phyloP scores from a whole-genome alignment of 2,113 vertebrate species.

The Psephotus haematonotus region DNA sequence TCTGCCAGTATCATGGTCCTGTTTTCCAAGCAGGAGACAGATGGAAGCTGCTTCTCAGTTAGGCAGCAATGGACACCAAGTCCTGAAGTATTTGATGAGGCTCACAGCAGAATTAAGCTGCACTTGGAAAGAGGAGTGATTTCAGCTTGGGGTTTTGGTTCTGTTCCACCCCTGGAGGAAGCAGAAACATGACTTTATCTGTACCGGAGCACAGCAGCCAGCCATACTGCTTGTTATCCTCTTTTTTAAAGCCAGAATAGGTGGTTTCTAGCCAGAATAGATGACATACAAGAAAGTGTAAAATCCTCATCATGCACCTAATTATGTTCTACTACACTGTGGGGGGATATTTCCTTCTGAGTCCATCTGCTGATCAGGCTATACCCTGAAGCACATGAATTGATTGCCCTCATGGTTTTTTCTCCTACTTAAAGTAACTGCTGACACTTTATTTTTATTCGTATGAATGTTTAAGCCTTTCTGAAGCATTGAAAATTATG shows the following conservation, averaged over 20 bases:
- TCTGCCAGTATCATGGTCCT: neutral
- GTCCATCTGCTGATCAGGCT: constrained; percentile 52
- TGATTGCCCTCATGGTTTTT: constrained; percentile 27
- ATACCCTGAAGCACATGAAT: constrained; percentile 12
- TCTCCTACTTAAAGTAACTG: constrained; percentile 27
- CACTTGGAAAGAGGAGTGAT: neutral
- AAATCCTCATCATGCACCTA: constrained; percentile 25
- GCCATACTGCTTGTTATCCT: neutral
- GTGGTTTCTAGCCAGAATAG: neutral
- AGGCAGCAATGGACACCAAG: neutral
- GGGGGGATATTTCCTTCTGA: constrained; percentile 35
- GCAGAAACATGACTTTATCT: neutral
- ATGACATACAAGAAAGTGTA: constrained; percentile 51
- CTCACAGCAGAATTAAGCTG: neutral
- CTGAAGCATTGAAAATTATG: constrained; percentile 55
- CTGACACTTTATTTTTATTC: constrained; percentile 55
- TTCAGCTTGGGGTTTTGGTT: neutral
- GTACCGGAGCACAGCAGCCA: neutral
- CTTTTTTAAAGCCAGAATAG: neutral
- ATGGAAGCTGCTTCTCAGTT: neutral
- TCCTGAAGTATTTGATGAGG: neutral
- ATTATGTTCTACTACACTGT: constrained; percentile 38
- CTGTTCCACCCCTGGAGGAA: neutral
- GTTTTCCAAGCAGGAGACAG: neutral
- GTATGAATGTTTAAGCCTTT: constrained; percentile 18